phyloP scores from a whole-genome alignment of 2,113 vertebrate species.

The Setophaga kirtlandii region DNA sequence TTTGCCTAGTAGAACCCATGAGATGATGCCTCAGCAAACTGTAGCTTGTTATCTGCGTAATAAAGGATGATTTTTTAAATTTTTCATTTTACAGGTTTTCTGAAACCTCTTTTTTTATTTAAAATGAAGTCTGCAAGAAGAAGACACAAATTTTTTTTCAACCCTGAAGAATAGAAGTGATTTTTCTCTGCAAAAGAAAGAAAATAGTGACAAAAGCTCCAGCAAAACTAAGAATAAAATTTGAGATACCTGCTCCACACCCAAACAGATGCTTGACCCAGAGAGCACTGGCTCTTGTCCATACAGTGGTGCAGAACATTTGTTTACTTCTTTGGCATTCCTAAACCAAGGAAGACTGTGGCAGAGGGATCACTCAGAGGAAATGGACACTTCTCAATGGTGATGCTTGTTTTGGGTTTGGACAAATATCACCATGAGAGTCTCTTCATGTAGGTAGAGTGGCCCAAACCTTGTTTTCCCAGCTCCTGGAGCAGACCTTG shows the following conservation, averaged over 20 bases:
- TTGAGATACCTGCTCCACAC: not conserved
- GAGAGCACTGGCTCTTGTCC: no score
- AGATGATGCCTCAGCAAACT: not conserved
- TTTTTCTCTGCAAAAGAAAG: not conserved
- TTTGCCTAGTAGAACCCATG: not conserved
- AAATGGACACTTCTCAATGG: not conserved
- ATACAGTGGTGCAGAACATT: fast-evolving
- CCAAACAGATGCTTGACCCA: not conserved
- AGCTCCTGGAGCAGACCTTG: not conserved
- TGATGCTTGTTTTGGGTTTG: not conserved
- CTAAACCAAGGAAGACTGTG: not conserved
- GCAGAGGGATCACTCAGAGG: not conserved
- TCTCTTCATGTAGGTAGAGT: not conserved
- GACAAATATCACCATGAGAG: not conserved
- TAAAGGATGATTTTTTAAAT: not conserved
- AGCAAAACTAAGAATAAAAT: not conserved
- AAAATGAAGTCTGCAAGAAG: not conserved
- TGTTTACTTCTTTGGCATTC: not conserved
- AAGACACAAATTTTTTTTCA: not conserved
- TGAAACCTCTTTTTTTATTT: not conserved
- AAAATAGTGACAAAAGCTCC: not conserved
- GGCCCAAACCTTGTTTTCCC: not conserved
- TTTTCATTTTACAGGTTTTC: not conserved
- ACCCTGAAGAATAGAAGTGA: not conserved
- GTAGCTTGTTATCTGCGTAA: not conserved